Conservation (phyloP, 2,113 vertebrate genomes). For the Hystrix cristata region DNA sequence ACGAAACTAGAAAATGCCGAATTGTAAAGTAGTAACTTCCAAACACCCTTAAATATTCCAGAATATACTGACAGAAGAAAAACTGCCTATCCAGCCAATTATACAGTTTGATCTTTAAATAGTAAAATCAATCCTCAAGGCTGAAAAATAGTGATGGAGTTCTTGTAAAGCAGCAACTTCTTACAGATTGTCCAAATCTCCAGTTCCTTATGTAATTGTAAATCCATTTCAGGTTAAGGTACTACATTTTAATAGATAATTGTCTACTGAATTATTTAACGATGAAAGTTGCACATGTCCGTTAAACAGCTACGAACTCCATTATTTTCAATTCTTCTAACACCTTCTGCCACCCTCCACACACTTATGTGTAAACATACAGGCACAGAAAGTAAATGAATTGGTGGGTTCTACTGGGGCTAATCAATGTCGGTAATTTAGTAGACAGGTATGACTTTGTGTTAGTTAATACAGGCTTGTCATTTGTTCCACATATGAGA, state of each 20-base stretch:
- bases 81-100: background rate
- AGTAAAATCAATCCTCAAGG: background rate
- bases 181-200: background rate
- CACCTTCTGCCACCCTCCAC: fast-evolving
- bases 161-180: background rate
- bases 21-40: background rate
- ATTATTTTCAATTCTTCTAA: background rate
- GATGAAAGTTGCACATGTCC: background rate
- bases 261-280: slow-evolving; percentile 9
- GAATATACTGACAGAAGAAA: background rate
- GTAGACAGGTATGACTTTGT: background rate
- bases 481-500: slow-evolving; percentile 40
- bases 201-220: background rate
- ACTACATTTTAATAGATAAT: background rate
- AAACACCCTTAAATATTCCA: background rate
- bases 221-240: background rate
- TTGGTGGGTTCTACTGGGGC: background rate
- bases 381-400: background rate
- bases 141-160: background rate
- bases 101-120: background rate
- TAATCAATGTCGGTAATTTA: slow-evolving; percentile 19
- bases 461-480: slow-evolving; percentile 27
- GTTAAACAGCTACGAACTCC: background rate
- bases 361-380: background rate
- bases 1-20: background rate